A percentile compares a stretch with the other conserved stretches of the same genome.
These are phyloP conservation scores for Plectrocnemia conspersa DNA, from an alignment of 1,140 invertebrate species.

Conservation along the genomic window DNA sequence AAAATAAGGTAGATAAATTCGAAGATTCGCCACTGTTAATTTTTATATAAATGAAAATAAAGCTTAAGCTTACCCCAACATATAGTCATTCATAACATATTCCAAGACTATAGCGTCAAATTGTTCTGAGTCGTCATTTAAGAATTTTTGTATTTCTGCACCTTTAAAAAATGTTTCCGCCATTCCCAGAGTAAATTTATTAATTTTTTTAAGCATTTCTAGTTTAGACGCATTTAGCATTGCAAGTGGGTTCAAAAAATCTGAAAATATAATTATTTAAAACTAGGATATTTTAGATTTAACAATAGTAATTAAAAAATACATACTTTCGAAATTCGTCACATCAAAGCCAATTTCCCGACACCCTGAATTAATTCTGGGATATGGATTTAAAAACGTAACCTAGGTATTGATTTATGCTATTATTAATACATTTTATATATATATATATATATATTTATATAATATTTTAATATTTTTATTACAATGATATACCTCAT, in stretches of 20 bases:
- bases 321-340: background rate
- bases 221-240: slow-evolving; percentile 9
- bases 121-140: slow-evolving; percentile 19
- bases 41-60: slow-evolving; percentile 4
- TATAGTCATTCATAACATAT: slow-evolving; percentile 4
- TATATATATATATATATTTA: too few species aligned
- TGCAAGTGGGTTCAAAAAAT: background rate
- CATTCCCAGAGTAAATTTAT: background rate
- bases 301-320: background rate
- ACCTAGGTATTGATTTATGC: too few species aligned
- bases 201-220: background rate
- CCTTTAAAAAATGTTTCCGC: background rate
- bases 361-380: background rate
- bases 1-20: too few species aligned
- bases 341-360: slow-evolving; percentile 21
- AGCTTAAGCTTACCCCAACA: background rate
- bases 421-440: too few species aligned
- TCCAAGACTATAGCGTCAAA: slow-evolving; percentile 24
- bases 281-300: background rate
- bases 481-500: background rate
- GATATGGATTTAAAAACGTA: slow-evolving; percentile 15
- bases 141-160: slow-evolving; percentile 12
- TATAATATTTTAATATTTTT: background rate
- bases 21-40: too few species aligned
- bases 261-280: background rate